A percentile compares a stretch with the other conserved stretches of the same genome.
Evolutionary conservation across 2,797 vertebrate species (phyloP).

Genomic region (Silurus aristotelis): DNA sequence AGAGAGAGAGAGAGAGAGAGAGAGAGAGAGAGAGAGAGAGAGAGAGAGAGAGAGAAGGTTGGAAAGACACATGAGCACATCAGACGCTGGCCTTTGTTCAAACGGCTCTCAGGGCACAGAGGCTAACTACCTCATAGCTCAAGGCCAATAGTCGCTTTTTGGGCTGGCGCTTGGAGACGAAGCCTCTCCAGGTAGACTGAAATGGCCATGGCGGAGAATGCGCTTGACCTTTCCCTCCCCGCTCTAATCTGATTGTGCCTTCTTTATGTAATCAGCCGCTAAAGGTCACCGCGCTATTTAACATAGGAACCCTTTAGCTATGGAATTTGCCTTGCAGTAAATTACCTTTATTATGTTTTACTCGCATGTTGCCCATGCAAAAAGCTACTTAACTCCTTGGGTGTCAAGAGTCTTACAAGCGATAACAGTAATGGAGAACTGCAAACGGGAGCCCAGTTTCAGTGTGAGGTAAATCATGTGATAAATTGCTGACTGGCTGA

Average conservation of each 20-base stretch:
- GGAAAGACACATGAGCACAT: slow-evolving; percentile 63
- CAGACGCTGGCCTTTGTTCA: slow-evolving; percentile 78
- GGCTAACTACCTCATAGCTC: slow-evolving; percentile 72
- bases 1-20: slow-evolving; percentile 27
- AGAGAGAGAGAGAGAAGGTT: slow-evolving; percentile 58
- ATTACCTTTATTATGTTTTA: slow-evolving; percentile 96
- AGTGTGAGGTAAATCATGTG: slow-evolving; percentile 49
- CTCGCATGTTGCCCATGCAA: slow-evolving; percentile 79
- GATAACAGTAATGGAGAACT: slow-evolving; percentile 58
- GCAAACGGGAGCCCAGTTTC: slow-evolving; percentile 50
- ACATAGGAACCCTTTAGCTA: slow-evolving; percentile 91
- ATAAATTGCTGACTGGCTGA: slow-evolving; percentile 47
- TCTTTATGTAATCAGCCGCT: slow-evolving; percentile 96
- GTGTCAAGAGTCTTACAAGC: slow-evolving; percentile 59
- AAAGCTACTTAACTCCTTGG: slow-evolving; percentile 76
- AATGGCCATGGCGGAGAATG: slow-evolving; percentile 85
- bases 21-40: slow-evolving; percentile 6
- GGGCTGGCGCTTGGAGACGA: slow-evolving; percentile 50
- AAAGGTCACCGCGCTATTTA: slow-evolving; percentile 96
- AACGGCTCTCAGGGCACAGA: slow-evolving; percentile 73
- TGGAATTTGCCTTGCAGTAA: slow-evolving; percentile 96
- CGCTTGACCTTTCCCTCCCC: slow-evolving; percentile 93
- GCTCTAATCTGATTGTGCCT: slow-evolving; percentile 96
- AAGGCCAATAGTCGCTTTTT: slow-evolving; percentile 55
- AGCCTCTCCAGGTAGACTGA: slow-evolving; percentile 80